Evolutionary conservation across 2,113 vertebrate genomes (phyloP), one percentile per base, ranked within the genome.

Genomic region (Bombycilla garrulus): DNA sequence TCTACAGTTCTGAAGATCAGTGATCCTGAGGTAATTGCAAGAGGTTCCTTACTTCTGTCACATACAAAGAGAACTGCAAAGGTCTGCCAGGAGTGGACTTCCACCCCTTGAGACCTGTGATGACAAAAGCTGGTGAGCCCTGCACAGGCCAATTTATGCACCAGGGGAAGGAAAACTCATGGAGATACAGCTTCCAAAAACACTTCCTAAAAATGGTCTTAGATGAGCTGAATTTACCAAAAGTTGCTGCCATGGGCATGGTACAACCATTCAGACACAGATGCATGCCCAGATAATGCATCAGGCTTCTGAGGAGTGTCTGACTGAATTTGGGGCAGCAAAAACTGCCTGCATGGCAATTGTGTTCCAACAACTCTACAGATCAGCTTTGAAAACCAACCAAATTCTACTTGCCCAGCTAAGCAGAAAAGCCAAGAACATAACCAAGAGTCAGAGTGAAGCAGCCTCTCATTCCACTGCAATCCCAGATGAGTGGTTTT

Each of bases 171-270:
- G 31, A 72, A 77, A 81, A 19, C 5, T 36, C 47, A 19, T 0
- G 0, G 15, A n/a, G 54, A 36, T 5, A 28, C 3, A 5, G 33
- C 47, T 42, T 67, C 2, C 0, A 40, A 58, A 35, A 26, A 4
- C 29, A 56, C 1, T 11, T 64, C 24, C 24, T 48, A 66, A 60
- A 71, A 79, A 15, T 9, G 5, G 16, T 35, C 36, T 38, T 82
- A 42, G 19, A 78, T 50, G 31, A 73, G 9, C 9, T 65, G 25
- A 38, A 48, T 64, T 79, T 31, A 60, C 36, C 15, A 29, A 7
- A 65, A 0, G 2, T 15, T 44, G 29, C 11, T 42, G 45, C 45
- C 24, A 26, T 4, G 21, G 12, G 20, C n/a, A 48, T 3, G 15
- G 28, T 12, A 38, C n/a, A 42, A 18, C 36, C 21, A 31, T 24